Base-by-base conservation (phyloP, 2,888 invertebrate genomes). In the Invenusta paracnida region DNA sequence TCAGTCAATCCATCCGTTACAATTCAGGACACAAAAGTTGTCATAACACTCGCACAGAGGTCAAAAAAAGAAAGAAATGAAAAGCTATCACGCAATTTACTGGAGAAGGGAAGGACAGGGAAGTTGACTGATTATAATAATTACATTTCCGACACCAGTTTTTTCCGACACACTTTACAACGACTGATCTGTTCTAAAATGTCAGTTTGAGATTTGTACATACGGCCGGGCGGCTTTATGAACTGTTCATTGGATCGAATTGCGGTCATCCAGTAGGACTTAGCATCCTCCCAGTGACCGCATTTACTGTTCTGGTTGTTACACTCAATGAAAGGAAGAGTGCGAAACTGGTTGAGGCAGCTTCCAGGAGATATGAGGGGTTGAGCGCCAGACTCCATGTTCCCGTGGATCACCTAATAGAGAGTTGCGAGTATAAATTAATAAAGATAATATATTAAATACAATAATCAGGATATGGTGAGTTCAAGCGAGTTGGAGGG, bases 351-450 rank as follows among this genome's bases (percentile, higher is more conserved):
- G 2, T 11, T 23, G 17, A 81, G 81, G 86, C 86, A 86, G 29
- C 86, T 86, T 0, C 86, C 86, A 1, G 86, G 86, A 11, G 86
- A 86, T 1, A 30, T 29, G 13, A 86, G 85, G 0, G 84, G 86
- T 48, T 86, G 86, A 17, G 25, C 48, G 17, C 66, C 73, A 17
- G 86, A 86, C 2, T 86, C 27, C n/a, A 28, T 17, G 17, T 17
- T 29, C 23, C 81, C 85, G 29, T 86, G 83, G 13, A 86, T 67
- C 1, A 79, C 30, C 85, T 85, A 83, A 29, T 28, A 28, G n/a
- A 83, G 23, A 48, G 23, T 1, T 23, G 1, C 5, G n/a, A 48
- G 11, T 91, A 85, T 92, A 88, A 29, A 82, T 29, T 29, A 31
- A n/a, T n/a, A n/a, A n/a, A n/a, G n/a, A n/a, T n/a, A n/a, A n/a